Base-by-base conservation (phyloP, 2,113 vertebrate species). In the Vulpes vulpes region DNA sequence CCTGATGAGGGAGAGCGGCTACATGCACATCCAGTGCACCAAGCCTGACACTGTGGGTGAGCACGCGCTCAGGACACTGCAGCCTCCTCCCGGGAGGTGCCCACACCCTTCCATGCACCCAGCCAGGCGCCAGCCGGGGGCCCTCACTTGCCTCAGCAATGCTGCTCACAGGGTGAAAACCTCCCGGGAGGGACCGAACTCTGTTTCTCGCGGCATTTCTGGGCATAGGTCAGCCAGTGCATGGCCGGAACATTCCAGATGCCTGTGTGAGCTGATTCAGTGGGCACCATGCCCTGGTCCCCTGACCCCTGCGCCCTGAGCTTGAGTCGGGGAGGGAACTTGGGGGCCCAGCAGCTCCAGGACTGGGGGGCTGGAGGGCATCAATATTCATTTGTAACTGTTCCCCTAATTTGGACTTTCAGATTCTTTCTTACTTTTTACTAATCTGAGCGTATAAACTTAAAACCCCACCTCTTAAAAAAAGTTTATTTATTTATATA, bases 21-120 rank as follows among this genome's bases (percentile, higher is more conserved):
- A 99, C 0, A 65, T 98, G 96, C 99, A 99, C 91, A 98, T 99
- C 94, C 99, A 99, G 93, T 74, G 98, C 80, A 99, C 99, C 71
- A 99, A 99, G 92, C 99, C 99, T 0, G 99, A 99, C 86, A 99
- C 98, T 0, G 98, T 95, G 87, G 99, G 99, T 99, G 98, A 98
- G 95, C 43, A 73, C 0, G 0, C 6, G 1, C 17, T 1, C 2
- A 0, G 5, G 30, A 17, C 27, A 49, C 6, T 6, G 15, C 43
- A 27, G 20, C 65, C 14, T 12, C 20, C 51, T 38, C 51, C 38
- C 20, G 20, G 11, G 84, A 0, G 30, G 6, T 14, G 53, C 10
- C 51, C 10, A 38, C 78, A 49, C 1, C 55, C 57, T 9, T 3
- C 51, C 60, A 43, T 43, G 43, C 22, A 16, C 3, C 57, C 35